Evolutionary conservation across 2,888 invertebrate species (phyloP).

Genomic region (Philereme transversata): DNA sequence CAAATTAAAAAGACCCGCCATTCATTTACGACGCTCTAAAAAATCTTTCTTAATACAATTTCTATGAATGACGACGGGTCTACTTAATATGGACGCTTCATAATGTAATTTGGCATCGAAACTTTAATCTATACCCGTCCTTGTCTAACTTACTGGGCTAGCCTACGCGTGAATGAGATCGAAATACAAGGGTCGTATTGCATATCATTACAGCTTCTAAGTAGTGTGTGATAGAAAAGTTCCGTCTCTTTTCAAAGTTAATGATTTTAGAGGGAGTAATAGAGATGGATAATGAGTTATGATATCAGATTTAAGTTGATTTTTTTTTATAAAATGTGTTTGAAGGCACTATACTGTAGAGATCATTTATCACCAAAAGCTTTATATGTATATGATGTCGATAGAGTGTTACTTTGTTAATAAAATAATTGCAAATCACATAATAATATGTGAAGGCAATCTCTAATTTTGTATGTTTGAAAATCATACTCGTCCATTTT

Average conservation of each 20-base stretch:
- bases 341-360: neutral
- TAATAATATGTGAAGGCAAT: too few species aligned
- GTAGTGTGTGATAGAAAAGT: slow-evolving; percentile 32
- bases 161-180: slow-evolving; percentile 34
- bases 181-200: slow-evolving; percentile 45
- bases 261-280: slow-evolving; percentile 28
- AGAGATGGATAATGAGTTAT: slow-evolving; percentile 39
- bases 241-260: slow-evolving; percentile 37
- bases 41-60: slow-evolving; percentile 22
- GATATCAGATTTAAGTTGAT: slow-evolving; percentile 9
- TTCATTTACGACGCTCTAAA: slow-evolving; percentile 12
- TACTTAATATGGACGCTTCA: slow-evolving; percentile 34
- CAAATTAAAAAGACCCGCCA: slow-evolving; percentile 22
- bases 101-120: slow-evolving; percentile 42
- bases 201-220: slow-evolving; percentile 48
- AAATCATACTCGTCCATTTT: too few species aligned
- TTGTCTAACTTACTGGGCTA: slow-evolving; percentile 20
- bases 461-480: too few species aligned
- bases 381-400: too few species aligned
- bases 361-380: slow-evolving; percentile 2
- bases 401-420: too few species aligned
- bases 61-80: slow-evolving; percentile 37
- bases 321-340: slow-evolving; percentile 9
- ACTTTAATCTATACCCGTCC: slow-evolving; percentile 34
- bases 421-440: too few species aligned